Evolutionary conservation across 2,113 vertebrate species (phyloP).

Genomic region (Danionella cerebrum): DNA sequence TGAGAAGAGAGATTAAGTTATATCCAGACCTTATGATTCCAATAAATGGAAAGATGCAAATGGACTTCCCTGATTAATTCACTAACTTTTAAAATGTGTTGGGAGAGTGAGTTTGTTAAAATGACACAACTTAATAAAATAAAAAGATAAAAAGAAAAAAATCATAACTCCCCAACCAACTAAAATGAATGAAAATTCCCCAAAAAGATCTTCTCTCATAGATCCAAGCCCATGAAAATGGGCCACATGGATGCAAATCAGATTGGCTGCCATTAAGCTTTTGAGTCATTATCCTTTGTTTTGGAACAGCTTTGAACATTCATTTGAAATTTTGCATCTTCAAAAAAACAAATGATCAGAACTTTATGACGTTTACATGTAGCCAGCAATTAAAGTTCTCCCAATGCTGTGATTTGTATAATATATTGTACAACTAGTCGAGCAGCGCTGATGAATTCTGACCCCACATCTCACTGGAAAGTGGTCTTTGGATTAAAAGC

Average conservation of each 20-base stretch:
- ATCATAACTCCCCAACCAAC: constrained; percentile 52
- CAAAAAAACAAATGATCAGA: constrained; percentile 31
- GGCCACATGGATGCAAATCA: constrained; percentile 3
- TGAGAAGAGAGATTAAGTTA: too few species aligned
- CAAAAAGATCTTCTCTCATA: constrained; percentile 34
- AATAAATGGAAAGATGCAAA: too few species aligned
- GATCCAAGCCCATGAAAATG: constrained; percentile 40
- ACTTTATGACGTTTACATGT: constrained; percentile 15
- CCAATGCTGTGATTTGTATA: constrained; percentile 15
- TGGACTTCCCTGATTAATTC: too few species aligned
- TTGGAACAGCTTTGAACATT: constrained; percentile 8
- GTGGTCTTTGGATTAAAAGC: constrained; percentile 24
- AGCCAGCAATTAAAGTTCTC: constrained; percentile 8
- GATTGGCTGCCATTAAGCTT: constrained; percentile 1
- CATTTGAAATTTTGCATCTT: constrained; percentile 30
- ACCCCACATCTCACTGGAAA: constrained; percentile 44
- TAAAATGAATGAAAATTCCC: constrained; percentile 47
- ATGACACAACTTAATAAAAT: constrained; percentile 15
- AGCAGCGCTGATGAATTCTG: constrained; percentile 44
- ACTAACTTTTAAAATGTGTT: background rate
- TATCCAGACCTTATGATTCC: too few species aligned
- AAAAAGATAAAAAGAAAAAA: constrained; percentile 43
- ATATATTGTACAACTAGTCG: background rate
- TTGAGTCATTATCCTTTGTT: constrained; percentile 11
- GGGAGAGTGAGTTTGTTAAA: constrained; percentile 9